Base-by-base conservation (phyloP, 2,797 vertebrate species). In the Antennarius maculatus region DNA sequence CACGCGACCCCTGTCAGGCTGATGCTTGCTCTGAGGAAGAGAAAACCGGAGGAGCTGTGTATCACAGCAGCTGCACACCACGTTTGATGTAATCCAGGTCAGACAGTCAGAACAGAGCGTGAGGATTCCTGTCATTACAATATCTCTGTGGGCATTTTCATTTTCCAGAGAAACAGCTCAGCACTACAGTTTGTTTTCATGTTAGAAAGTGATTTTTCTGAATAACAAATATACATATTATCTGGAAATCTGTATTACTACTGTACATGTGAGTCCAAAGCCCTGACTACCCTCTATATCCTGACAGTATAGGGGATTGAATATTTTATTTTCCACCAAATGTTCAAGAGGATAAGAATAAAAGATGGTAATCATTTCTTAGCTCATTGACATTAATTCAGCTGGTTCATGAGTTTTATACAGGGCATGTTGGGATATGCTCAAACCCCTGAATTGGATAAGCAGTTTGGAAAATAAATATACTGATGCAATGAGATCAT, bases 61-160 rank as follows among this genome's bases (percentile, higher is more conserved):
- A 50, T 47, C 4, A 10, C 6, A 45, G 55, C 50, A n/a, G 15
- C 64, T 18, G 58, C 74, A 56, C 71, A 52, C 23, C 48, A 45
- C 46, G 57, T 66, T 51, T 60, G 58, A 61, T 55, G 65, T 41
- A 45, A 54, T 76, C 82, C 80, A 76, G 79, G 73, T 65, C 61
- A 58, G 77, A 66, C 77, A 69, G 77, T 70, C 76, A 10, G 2
- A 48, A 39, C 54, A 60, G 59, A 65, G 66, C 79, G 75, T 80
- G 66, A 69, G 79, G 74, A 89, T 81, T 73, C 49, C 13, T 79
- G 64, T 74, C 74, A 71, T 69, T 55, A 71, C 37, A n/a, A 54
- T 57, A 52, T 80, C 57, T 74, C 61, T 71, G 54, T 63, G 66
- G 77, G 88, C 66, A 65, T 76, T 72, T 80, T 71, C 47, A 54